Percentiles rank a stretch among this genome's conserved stretches.
Evolutionary conservation across 2,797 vertebrate genomes (phyloP).

Genomic region (Neostethus bicornis): DNA sequence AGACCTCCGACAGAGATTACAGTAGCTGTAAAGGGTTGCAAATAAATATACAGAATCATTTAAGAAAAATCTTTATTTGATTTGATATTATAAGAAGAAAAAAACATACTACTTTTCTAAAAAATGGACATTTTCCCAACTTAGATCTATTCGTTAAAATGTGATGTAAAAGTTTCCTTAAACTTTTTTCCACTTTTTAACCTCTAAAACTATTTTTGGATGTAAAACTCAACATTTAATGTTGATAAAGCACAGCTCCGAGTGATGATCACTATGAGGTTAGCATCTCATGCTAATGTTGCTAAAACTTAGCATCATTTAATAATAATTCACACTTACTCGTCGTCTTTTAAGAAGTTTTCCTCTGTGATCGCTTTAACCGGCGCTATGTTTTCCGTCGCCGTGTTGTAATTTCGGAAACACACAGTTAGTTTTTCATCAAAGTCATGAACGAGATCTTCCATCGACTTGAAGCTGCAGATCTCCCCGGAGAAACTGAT

Average conservation of each 20-base stretch:
- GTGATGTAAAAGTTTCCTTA: neutral
- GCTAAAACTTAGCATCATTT: conserved; percentile 56
- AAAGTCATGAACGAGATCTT: conserved; percentile 83
- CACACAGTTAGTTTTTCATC: conserved; percentile 93
- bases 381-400: conserved; percentile 84
- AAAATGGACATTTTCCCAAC: neutral
- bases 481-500: conserved; percentile 79
- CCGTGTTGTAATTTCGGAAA: conserved; percentile 86
- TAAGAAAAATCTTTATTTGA: neutral
- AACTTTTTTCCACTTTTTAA: neutral
- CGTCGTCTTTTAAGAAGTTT: conserved; percentile 88
- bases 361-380: conserved; percentile 89
- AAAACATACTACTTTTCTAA: neutral
- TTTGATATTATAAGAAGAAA: neutral
- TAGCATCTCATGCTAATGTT: conserved; percentile 44
- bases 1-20: conserved; percentile 6
- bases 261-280: conserved; percentile 24
- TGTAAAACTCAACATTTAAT: no score
- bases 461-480: conserved; percentile 82
- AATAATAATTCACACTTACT: conserved; percentile 83
- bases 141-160: neutral
- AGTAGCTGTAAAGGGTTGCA: neutral
- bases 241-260: no score
- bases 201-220: no score
- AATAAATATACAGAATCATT: neutral